Evolutionary conservation across 1,140 invertebrate species (phyloP), one percentile per base, ranked within the genome.

Genomic region (Muscidifurax raptorellus): DNA sequence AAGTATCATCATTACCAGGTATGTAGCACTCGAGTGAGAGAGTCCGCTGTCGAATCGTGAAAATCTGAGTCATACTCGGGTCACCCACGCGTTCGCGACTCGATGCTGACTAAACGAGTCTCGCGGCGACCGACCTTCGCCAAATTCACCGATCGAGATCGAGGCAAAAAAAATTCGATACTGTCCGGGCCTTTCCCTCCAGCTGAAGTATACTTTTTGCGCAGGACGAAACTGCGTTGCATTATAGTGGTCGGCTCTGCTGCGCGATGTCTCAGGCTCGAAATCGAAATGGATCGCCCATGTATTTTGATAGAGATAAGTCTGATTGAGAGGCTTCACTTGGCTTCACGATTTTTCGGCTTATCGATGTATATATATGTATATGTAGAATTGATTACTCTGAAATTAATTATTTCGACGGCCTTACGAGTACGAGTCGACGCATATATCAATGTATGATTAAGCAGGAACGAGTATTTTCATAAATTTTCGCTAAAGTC

Each of bases 81-180:
- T 40, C 36, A 40, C 36, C 36, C 36, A 40, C 36, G 36, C 36
- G 36, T 18, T 64, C 59, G 59, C 59, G 36, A 22, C 40, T 72
- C 47, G 32, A 13, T 15, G 75, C 82, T 71, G 82, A 78, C 74
- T 77, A 83, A 83, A 83, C 82, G 64, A 78, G 74, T 74, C 32
- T 82, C 28, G 18, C 6, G 52, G 52, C 52, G 4, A 22, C 69
- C 25, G 75, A 83, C 75, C 82, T 83, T 82, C 72, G 72, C 75
- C 75, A 75, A 83, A 78, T 83, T 83, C 67, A 52, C 79, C 79
- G 78, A 80, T 80, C 12, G 67, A 74, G 71, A 59, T 59, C 27
- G 40, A 30, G 47, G 64, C 22, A 36, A 44, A 27, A 44, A n/a
- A 69, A 80, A 27, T 52, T 22, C n/a, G 9, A 36, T 69, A 69